phyloP scores from a whole-genome alignment of 2,113 vertebrate species.

The Climacteris rufus region DNA sequence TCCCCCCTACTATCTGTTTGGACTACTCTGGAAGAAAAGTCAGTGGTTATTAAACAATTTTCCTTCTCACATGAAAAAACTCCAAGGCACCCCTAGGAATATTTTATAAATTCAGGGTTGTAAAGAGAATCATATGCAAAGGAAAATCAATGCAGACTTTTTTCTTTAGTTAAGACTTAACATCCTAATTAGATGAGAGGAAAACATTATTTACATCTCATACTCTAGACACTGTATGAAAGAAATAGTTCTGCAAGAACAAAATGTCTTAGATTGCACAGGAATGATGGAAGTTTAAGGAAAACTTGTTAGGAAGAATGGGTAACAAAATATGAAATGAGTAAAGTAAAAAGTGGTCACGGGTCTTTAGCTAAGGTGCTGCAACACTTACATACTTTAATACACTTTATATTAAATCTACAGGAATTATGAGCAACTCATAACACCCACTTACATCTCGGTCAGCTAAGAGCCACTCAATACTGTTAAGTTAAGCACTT shows the following conservation, averaged over 20 bases:
- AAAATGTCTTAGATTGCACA: background rate
- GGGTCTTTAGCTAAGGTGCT: background rate
- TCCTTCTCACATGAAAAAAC: background rate
- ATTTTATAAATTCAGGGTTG: background rate
- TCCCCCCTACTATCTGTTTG: background rate
- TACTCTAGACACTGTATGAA: background rate
- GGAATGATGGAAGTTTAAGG: background rate
- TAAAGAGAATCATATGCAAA: background rate
- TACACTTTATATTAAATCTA: background rate
- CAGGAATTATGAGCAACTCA: accelerated
- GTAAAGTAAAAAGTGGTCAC: background rate
- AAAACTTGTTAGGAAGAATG: background rate
- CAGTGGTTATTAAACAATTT: background rate
- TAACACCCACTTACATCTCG: background rate
- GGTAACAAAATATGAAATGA: background rate
- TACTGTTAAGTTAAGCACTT: background rate
- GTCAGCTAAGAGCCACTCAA: background rate
- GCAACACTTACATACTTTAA: background rate
- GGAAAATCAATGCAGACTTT: background rate
- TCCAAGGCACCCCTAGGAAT: background rate
- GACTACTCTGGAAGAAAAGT: background rate
- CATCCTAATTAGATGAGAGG: background rate
- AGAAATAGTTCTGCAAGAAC: background rate
- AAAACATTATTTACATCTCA: background rate
- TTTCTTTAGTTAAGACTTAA: background rate